phyloP scores from a whole-genome alignment of 2,797 vertebrate genomes.

The Loriculus beryllinus region DNA sequence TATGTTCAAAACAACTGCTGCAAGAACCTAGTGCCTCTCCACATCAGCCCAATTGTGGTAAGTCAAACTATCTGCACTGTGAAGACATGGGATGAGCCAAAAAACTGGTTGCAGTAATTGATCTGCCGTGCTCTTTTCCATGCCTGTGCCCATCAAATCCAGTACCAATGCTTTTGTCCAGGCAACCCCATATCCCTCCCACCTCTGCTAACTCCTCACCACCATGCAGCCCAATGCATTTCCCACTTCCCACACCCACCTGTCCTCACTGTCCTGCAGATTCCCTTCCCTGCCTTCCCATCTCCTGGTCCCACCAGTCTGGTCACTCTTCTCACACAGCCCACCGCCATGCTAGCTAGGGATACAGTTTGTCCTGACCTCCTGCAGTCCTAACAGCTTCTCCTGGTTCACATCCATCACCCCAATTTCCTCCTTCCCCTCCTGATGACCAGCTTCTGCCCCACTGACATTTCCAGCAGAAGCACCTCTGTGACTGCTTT shows the following conservation, averaged over 20 bases:
- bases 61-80: neutral
- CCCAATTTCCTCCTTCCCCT: neutral
- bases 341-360: neutral
- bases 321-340: neutral
- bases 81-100: neutral
- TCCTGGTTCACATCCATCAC: neutral
- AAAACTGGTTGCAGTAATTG: neutral
- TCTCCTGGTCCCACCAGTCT: neutral
- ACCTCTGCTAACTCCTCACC: neutral
- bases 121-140: neutral
- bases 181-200: neutral
- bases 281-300: neutral
- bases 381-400: neutral
- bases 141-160: neutral
- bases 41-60: neutral
- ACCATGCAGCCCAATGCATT: neutral
- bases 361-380: neutral
- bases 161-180: neutral
- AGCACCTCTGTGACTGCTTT: neutral
- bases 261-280: neutral
- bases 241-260: neutral
- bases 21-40: neutral
- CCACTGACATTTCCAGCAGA: neutral
- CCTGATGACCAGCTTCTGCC: neutral
- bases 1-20: neutral